Conservation (phyloP, 2,888 invertebrate genomes). For the Gisinianus flammeolus region DNA sequence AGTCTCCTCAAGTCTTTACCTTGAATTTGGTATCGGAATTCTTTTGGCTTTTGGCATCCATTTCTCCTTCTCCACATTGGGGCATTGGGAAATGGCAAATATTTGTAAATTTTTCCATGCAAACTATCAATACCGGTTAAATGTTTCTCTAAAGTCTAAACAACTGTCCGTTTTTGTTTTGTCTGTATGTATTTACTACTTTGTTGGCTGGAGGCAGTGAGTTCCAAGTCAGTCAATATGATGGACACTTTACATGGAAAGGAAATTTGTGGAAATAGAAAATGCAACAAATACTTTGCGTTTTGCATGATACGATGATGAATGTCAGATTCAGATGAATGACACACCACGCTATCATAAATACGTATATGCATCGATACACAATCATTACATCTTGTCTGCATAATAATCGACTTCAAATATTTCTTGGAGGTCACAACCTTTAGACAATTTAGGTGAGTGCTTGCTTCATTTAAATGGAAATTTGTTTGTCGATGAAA, state of each 20-base stretch:
- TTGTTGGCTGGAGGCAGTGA: background rate
- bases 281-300: background rate
- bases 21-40: too few species aligned
- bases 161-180: too few species aligned
- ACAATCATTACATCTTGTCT: background rate
- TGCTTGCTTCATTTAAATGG: background rate
- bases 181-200: too few species aligned
- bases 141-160: too few species aligned
- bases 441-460: conserved; percentile 12
- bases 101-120: too few species aligned
- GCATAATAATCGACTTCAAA: background rate
- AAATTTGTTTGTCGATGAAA: too few species aligned
- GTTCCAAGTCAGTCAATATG: background rate
- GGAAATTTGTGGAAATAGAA: background rate
- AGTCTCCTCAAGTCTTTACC: too few species aligned
- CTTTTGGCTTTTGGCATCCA: too few species aligned
- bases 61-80: too few species aligned
- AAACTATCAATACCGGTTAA: too few species aligned
- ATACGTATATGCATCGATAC: background rate
- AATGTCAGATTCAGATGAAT: background rate
- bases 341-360: background rate
- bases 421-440: background rate
- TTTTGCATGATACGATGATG: background rate
- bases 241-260: background rate
- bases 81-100: too few species aligned